A percentile compares a stretch with the other conserved stretches of the same genome.
These are phyloP conservation scores for Brachyhypopomus gauderio DNA, from an alignment of 2,113 vertebrate species.

Conservation along the genomic window DNA sequence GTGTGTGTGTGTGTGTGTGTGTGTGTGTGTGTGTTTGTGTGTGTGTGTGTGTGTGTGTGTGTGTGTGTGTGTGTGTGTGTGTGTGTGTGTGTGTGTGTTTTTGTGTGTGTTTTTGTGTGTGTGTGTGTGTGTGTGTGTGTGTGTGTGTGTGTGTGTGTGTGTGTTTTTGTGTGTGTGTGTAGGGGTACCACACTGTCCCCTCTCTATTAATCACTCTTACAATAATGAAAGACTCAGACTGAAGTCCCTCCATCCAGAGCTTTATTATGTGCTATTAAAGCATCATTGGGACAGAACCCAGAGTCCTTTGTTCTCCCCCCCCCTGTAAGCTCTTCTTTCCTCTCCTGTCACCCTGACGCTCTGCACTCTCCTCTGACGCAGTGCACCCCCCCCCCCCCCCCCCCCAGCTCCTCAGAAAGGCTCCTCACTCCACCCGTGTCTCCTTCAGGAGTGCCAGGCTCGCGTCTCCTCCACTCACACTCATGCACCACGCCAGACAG, in stretches of 20 bases:
- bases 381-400: not conserved
- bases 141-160: not conserved
- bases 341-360: not conserved
- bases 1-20: constrained; percentile 1
- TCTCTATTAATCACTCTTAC: constrained; percentile 41
- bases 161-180: constrained; percentile 8
- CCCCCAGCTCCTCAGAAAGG: not conserved
- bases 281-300: not conserved
- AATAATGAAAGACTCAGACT: constrained; percentile 47
- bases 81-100: not conserved
- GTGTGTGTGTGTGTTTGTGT: not conserved
- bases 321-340: not conserved
- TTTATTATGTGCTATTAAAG: constrained; percentile 45
- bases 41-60: constrained; percentile 7
- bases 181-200: not conserved
- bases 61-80: not conserved
- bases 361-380: not conserved
- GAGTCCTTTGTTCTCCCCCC: not conserved
- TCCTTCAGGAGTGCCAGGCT: too few relatives aligned
- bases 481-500: too few relatives aligned
- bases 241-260: constrained; percentile 44
- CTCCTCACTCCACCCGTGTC: not conserved
- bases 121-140: constrained; percentile 3
- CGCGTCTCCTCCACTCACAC: too few relatives aligned
- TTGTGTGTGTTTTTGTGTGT: not conserved